Conservation (phyloP, 2,888 invertebrate genomes). For the Drosophila kambysellisi region DNA sequence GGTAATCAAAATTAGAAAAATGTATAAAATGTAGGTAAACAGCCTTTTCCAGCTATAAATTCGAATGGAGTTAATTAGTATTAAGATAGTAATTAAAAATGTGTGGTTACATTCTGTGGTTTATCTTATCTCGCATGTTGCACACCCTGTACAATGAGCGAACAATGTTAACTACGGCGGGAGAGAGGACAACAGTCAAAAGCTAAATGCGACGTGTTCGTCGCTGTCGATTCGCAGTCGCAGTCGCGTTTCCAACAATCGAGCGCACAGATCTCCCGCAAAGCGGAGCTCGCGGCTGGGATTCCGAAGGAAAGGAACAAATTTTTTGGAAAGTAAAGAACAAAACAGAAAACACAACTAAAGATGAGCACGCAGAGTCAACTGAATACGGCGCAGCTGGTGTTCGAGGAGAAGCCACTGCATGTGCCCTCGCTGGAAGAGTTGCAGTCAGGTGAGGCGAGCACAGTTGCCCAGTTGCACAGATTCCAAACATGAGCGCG, state of each 20-base stretch:
- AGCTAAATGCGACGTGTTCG: slow-evolving; percentile 30
- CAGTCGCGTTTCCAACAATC: slow-evolving; percentile 68
- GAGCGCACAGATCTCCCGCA: slow-evolving; percentile 46
- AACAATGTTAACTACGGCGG: slow-evolving; percentile 75
- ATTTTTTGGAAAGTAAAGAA: not conserved
- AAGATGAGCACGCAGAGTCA: slow-evolving; percentile 66
- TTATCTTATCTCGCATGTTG: slow-evolving; percentile 66
- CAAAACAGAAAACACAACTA: slow-evolving; percentile 9
- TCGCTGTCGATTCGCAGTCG: slow-evolving; percentile 44
- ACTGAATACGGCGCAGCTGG: slow-evolving; percentile 82
- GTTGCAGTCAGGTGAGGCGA: slow-evolving; percentile 87
- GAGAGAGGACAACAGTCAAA: slow-evolving; percentile 32
- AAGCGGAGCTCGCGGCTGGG: slow-evolving; percentile 3
- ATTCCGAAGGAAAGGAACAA: slow-evolving; percentile 5
- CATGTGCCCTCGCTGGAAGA: slow-evolving; percentile 88
- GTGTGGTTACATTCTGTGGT: slow-evolving; percentile 25
- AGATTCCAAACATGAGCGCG: slow-evolving; percentile 23
- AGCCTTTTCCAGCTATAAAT: slow-evolving; percentile 10
- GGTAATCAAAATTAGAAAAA: not conserved
- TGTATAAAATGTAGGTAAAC: not conserved
- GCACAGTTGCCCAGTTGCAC: slow-evolving; percentile 21
- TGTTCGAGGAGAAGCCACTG: slow-evolving; percentile 87
- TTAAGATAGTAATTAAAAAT: slow-evolving; percentile 41
- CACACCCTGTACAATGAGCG: slow-evolving; percentile 66
- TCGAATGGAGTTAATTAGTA: slow-evolving; percentile 16